Evolutionary conservation across 2,888 invertebrate genomes (phyloP), one percentile per base, ranked within the genome.

Genomic region (Athalia cordata): DNA sequence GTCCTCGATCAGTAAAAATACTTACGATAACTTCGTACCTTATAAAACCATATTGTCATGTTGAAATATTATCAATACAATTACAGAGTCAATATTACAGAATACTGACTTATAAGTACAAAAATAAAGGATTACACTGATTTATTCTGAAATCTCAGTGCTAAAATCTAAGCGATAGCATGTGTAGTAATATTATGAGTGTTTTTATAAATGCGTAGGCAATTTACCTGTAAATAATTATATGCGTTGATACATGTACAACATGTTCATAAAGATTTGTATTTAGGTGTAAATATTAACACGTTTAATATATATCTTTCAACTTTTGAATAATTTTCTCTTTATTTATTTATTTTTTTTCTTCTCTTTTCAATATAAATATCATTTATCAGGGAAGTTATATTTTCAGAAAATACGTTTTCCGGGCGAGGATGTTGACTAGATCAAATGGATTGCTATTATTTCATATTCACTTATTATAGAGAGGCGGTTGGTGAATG

Each of bases 391-490:
- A 0, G 3, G 55, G 45, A 55, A 45, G 45, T 43, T 70, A 43
- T 55, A 43, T 70, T 70, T 70, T 70, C 29, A 29, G 47, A 67
- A 67, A 50, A 67, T 68, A 68, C 55, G 29, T 55, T 52, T 68
- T n/a, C 11, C n/a, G 15, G 55, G 55, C 70, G 61, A 68, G 77
- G 70, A 72, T 45, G 77, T 77, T 77, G 77, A 77, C 77, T 77
- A 77, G 77, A 67, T 77, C 77, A 45, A 77, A 77, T 70, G 43
- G 52, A 68, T 68, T 68, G 11, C 4, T 55, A 55, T 11, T 55
- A 55, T 11, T 9, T 29, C 29, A 55, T 55, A 55, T 55, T 55
- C 55, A 55, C 55, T 11, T 65, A 45, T 45, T n/a, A 45, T 70
- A 57, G 7, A 57, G 7, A 13, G 55, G 43, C 43, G 43, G 45